Evolutionary conservation across 2,797 vertebrate species (phyloP), one percentile per base, ranked within the genome.

Genomic region (Lutjanus campechanus): DNA sequence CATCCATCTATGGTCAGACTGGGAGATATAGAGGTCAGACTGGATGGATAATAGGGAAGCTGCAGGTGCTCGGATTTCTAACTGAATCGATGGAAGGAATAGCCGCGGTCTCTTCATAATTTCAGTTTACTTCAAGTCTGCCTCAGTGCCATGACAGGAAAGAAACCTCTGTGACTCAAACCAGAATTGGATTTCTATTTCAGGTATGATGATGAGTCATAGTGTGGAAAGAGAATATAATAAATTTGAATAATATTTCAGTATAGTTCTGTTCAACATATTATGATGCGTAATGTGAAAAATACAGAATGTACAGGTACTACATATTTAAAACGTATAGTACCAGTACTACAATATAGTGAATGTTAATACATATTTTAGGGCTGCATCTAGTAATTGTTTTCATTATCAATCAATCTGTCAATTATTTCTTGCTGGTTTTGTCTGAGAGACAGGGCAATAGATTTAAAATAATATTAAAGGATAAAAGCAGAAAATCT

Each of bases 1-100:
- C 59, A 67, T 65, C 29, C 0, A 66, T 69, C 62, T 29, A 60
- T 72, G 69, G 72, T 86, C 78, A 10, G 56, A 78, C 68, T 44
- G 73, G 20, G 62, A 64, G 80, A 80, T 60, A 36, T 19, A 77
- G 74, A 72, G 67, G 59, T 76, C 76, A 82, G 78, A 68, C 71
- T 74, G 22, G 68, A 66, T 12, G 47, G 20, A 44, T 59, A 47
- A 74, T 63, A 20, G 55, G 46, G 49, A 61, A 50, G 56, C 67
- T 63, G 61, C 41, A 72, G 78, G 54, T 63, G 73, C 8, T 65
- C 51, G 1, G 47, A 62, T 73, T 74, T 41, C 36, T 11, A 69
- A 59, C 12, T 53, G 29, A 77, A 56, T 46, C n/a, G n/a, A 40
- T 68, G 53, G 3, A 7, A 41, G 20, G 2, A 49, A 22, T 4